Base-by-base conservation (phyloP, 2,888 invertebrate species). In the Ectobius pallidus region DNA sequence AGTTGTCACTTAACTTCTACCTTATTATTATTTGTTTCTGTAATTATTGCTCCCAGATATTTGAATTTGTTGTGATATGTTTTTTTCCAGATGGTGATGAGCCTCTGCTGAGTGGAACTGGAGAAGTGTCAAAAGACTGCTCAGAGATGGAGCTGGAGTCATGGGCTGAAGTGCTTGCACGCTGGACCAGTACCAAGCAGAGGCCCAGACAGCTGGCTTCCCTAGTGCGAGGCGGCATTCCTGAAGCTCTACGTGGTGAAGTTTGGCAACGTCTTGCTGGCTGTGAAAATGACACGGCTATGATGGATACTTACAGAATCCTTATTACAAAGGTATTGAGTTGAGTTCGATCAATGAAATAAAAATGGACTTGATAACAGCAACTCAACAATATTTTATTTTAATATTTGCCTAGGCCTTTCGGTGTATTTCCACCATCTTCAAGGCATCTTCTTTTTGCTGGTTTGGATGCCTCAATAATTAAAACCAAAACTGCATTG, bases 221-320 rank as follows among this genome's bases (percentile, higher is more conserved):
- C n/a, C 83, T 97, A 52, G 94, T 97, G 0, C 89, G 91, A 58
- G 86, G 90, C 76, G 98, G 99, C 0, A 93, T 99, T 69, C 99
- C 99, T 0, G 99, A 99, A 82, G 96, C 98, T 0, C 85, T 99
- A 39, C 88, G 99, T 49, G 97, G 97, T 0, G 97, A 97, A 84
- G 96, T 99, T 63, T 99, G 99, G 99, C 96, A 97, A 82, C 88
- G 98, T 73, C 85, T 99, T 76, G 94, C 97, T 18, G 94, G 93
- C 49, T 92, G 95, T 71, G 93, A 94, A 78, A 92, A 92, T 81
- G 91, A 92, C 79, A 88, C 89, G 73, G 90, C 91, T 77, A 91
- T 97, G 83, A 92, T 96, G 89, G 97, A 99, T 80, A 93, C 92
- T 16, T 99, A 99, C 82, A 88, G 96, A 79, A 90, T 93, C 62